Conservation (phyloP, 2,888 invertebrate genomes). For the Drymonia ruficornis region DNA sequence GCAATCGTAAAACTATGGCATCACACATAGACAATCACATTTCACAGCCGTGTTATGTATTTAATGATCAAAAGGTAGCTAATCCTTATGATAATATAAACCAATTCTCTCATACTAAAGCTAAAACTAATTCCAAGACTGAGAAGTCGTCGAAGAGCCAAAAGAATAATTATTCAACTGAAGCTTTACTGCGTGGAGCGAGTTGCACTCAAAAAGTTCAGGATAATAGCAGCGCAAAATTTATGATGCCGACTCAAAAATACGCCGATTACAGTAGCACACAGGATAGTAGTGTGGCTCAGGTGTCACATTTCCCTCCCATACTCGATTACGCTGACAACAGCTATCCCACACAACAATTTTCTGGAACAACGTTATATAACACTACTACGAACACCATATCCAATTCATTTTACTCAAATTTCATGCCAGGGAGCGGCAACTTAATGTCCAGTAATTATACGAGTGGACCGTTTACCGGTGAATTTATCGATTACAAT, state of each 20-base stretch:
- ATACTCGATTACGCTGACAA: constrained; percentile 77
- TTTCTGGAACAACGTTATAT: constrained; percentile 74
- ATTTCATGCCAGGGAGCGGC: constrained; percentile 73
- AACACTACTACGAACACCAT: constrained; percentile 77
- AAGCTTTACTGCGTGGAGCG: constrained; percentile 72
- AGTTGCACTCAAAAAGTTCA: constrained; percentile 67
- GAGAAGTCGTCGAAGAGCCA: constrained; percentile 69
- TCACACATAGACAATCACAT: constrained; percentile 62
- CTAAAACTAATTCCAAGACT: constrained; percentile 58
- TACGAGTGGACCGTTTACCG: constrained; percentile 65
- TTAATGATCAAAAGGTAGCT: constrained; percentile 64
- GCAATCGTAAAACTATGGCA: constrained; percentile 58
- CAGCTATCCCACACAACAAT: constrained; percentile 70
- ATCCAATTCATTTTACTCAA: constrained; percentile 77
- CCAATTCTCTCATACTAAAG: constrained; percentile 64
- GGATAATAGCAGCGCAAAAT: constrained; percentile 63
- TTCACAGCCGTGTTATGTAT: constrained; percentile 67
- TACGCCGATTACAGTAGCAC: constrained; percentile 66
- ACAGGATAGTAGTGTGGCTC: constrained; percentile 73
- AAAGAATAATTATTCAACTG: constrained; percentile 78
- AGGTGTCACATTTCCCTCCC: constrained; percentile 79
- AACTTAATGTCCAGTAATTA: constrained; percentile 76
- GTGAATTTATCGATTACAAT: constrained; percentile 77
- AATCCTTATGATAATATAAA: constrained; percentile 63
- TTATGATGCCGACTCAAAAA: constrained; percentile 66